A percentile compares a stretch with the other conserved stretches of the same genome.
These are phyloP conservation scores for Galagoides demidoff DNA, from an alignment of 2,797 vertebrate genomes.

Conservation along the genomic window DNA sequence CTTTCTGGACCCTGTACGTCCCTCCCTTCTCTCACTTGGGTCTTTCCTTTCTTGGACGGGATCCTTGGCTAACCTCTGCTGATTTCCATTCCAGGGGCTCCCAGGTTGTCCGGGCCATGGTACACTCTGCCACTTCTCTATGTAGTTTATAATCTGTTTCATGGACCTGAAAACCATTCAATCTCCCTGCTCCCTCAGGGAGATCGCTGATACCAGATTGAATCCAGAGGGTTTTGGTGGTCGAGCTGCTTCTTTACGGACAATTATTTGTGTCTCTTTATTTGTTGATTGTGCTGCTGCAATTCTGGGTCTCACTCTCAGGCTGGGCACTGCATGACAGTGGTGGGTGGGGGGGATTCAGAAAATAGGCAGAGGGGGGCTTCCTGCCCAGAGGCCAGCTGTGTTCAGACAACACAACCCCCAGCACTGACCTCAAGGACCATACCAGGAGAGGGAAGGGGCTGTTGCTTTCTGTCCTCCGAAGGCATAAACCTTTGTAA, in stretches of 20 bases:
- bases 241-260: background rate
- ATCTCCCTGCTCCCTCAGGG: constrained; percentile 56
- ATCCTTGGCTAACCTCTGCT: constrained; percentile 18
- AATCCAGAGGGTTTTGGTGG: background rate
- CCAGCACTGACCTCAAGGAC: no score
- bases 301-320: background rate
- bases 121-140: constrained; percentile 43
- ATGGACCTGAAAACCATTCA: constrained; percentile 69
- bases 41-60: background rate
- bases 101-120: constrained; percentile 60
- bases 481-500: background rate
- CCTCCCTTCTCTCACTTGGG: background rate
- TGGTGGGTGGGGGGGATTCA: fast-evolving
- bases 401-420: background rate
- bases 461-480: fast-evolving
- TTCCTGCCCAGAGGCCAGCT: background rate
- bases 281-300: background rate
- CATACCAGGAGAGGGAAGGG: background rate
- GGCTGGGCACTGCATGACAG: background rate
- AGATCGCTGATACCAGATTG: constrained; percentile 62
- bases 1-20: background rate
- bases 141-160: constrained; percentile 83
- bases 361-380: background rate
- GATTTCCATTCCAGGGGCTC: constrained; percentile 71
- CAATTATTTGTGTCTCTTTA: constrained; percentile 53